Base-by-base conservation (phyloP, 2,113 vertebrate species). In the Maccullochella peelii region DNA sequence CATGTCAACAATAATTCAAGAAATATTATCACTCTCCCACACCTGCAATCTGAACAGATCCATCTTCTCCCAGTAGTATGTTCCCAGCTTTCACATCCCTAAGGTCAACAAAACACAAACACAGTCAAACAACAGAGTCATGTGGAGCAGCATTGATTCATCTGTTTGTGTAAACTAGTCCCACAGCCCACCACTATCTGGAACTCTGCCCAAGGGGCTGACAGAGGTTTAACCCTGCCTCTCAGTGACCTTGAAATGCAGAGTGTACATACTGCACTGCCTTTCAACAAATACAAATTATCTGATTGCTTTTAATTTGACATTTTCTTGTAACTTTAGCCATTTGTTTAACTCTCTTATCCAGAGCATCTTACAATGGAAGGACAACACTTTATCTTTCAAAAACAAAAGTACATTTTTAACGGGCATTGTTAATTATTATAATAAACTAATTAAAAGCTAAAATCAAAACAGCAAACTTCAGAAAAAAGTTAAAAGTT, bases 1-100 rank as follows among this genome's bases (percentile, higher is more conserved):
- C 14, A 27, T 4, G 5, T 65, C 9, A 65, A 5, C 38, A 36
- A 2, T 20, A 18, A 40, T 40, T 25, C 21, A 14, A 20, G 18
- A 52, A 18, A 16, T 42, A 30, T 14, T 33, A 76, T 20, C 16
- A 10, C 8, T 50, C 47, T 27, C 21, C 81, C 93, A 95, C 96
- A 99, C 98, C 98, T 98, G 98, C 98, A 94, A 99, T 99, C 95
- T 99, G 98, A 88, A 99, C 96, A 5, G 98, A 99, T 74, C 98
- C 98, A 86, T 99, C 98, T 89, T 99, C 98, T 89, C 98, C 98
- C 89, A 99, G 94, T 80, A 99, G 97, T 93, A 99, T 99, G 95
- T 99, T 99, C 71, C 98, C 98, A 88, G 98, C 98, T 93, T 99
- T 99, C 94, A 99, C 95, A 92, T 99, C 98, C 95, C 98, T 99